Evolutionary conservation across 2,113 vertebrate species (phyloP).

Genomic region (Chroicocephalus ridibundus): DNA sequence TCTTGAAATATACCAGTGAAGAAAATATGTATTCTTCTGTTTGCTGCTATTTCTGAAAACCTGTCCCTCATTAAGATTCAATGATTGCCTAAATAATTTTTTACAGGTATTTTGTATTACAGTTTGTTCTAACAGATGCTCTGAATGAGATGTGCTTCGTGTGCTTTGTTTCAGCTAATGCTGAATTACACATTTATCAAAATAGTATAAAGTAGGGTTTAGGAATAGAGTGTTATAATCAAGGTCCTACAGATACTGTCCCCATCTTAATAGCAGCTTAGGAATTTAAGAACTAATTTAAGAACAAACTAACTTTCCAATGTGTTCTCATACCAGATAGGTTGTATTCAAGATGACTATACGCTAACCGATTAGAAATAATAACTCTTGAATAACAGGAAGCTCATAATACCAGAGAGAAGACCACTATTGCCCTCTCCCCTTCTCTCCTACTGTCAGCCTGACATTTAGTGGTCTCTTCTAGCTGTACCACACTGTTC

Average conservation of each 20-base stretch:
- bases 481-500: fast-evolving
- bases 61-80: neutral
- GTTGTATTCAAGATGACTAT: neutral
- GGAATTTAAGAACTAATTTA: neutral
- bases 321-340: neutral
- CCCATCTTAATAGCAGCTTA: neutral
- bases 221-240: neutral
- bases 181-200: neutral
- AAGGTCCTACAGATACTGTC: neutral
- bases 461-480: neutral
- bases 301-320: neutral
- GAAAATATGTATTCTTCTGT: neutral
- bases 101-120: neutral
- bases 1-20: neutral
- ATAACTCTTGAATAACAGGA: neutral
- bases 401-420: neutral
- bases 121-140: neutral
- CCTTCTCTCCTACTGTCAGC: neutral
- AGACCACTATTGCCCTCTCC: neutral
- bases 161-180: neutral
- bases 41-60: neutral
- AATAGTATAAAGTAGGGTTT: neutral
- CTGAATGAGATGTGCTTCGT: neutral
- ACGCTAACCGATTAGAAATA: neutral
- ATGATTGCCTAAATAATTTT: neutral